phyloP scores from a whole-genome alignment of 2,888 invertebrate genomes.

The Epinotia bilunana region DNA sequence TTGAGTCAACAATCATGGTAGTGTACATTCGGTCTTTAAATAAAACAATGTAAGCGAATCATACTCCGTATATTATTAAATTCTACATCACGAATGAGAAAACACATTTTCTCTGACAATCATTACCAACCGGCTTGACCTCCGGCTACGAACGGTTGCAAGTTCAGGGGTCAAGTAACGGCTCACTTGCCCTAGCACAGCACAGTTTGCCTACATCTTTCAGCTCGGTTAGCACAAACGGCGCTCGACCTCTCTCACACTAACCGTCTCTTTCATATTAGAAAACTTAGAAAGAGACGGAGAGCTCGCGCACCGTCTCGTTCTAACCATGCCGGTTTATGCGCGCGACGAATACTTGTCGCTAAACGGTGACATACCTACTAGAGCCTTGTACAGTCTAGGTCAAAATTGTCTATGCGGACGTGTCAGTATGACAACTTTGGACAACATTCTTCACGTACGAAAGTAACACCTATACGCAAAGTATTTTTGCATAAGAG shows the following conservation, averaged over 20 bases:
- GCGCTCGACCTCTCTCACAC: too few species aligned
- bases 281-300: too few species aligned
- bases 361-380: neutral
- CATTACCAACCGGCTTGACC: neutral
- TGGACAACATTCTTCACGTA: too few species aligned
- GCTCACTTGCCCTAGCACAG: neutral
- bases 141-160: neutral
- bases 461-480: too few species aligned
- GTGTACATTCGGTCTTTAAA: neutral
- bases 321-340: too few species aligned
- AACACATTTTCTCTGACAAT: slow-evolving; percentile 3
- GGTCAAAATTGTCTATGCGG: slow-evolving; percentile 1
- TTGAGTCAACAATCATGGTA: neutral
- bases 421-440: neutral
- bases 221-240: too few species aligned
- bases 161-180: neutral
- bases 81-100: slow-evolving; percentile 43
- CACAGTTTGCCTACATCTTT: neutral
- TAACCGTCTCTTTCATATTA: too few species aligned
- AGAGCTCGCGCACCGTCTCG: too few species aligned
- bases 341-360: neutral
- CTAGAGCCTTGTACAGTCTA: neutral
- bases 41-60: slow-evolving; percentile 17
- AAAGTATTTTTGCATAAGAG: too few species aligned
- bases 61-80: slow-evolving; percentile 43